Evolutionary conservation across 2,888 invertebrate species (phyloP).

Genomic region (Linyphia triangularis): DNA sequence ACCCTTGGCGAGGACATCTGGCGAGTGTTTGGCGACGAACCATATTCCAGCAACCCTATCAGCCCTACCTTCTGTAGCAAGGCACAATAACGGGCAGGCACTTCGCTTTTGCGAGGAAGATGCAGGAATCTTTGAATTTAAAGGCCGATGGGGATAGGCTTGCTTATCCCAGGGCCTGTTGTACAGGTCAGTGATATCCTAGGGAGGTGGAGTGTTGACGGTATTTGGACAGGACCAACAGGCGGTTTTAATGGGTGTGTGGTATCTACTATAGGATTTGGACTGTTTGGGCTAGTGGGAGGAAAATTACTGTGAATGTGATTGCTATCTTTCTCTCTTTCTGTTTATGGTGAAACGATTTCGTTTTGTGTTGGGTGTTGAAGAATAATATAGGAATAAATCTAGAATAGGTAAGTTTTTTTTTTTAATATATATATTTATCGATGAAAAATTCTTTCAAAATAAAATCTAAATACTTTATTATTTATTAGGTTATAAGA

Average conservation of each 20-base stretch:
- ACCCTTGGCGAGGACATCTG: not conserved
- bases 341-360: not conserved
- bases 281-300: not conserved
- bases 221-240: constrained; percentile 3
- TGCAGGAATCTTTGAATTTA: constrained; percentile 32
- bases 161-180: not conserved
- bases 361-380: not conserved
- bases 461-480: too few species aligned
- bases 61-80: constrained; percentile 38
- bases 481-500: too few species aligned
- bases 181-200: not conserved
- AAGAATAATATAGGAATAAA: not conserved
- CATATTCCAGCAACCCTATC: constrained; percentile 43
- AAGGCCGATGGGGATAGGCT: not conserved
- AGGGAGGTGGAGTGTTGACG: not conserved
- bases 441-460: too few species aligned
- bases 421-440: not conserved
- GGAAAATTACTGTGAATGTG: not conserved
- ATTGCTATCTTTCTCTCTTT: too few species aligned
- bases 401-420: not conserved
- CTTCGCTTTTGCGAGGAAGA: constrained; percentile 42
- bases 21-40: not conserved
- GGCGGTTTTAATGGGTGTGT: constrained; percentile 11
- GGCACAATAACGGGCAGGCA: constrained; percentile 37
- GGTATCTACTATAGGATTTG: not conserved